Base-by-base conservation (phyloP, 1,140 invertebrate species). In the Drosophila pallidifrons region DNA sequence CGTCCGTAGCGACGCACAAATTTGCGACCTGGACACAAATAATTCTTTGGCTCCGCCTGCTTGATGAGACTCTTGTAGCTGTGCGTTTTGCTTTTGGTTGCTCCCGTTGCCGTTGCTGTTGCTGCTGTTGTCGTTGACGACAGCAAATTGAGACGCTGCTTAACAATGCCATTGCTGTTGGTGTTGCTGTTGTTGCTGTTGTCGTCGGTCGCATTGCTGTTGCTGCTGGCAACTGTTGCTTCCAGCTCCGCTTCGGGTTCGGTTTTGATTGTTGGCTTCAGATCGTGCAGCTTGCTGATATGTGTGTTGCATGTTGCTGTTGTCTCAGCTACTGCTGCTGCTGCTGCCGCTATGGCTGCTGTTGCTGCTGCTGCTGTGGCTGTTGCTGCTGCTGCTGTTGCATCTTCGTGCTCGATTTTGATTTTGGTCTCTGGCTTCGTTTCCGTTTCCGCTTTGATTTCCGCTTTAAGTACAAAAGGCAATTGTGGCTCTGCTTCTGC, bases 361-460 rank as follows among this genome's bases (percentile, higher is more conserved):
- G 64, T 52, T 59, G 74, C 74, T 70, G 69, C 57, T 30, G 52
- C 59, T 87, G 51, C 55, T 35, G 64, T 15, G 11, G 35, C 92
- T 10, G 30, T 45, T 25, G 68, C 60, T 63, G 71, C 15, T 65
- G 66, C 57, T 52, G 51, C 57, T 85, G 47, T 45, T 41, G 63
- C 61, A 32, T 49, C 60, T n/a, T 64, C 47, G n/a, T 91, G 80
- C 15, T 93, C 92, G 28, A 83, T 81, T 73, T 93, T 92, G 15
- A 81, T 92, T 85, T 93, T 93, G 68, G 92, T 92, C 79, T 92
- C 83, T 66, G 83, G 92, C 83, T 93, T 93, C 64, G 92, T 92
- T 77, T 92, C 83, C 66, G 83, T 87, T 51, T 93, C 92, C 66
- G 83, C 81, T 83, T 93, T 93, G 69, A 93, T 92, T 82, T 92